Conservation (phyloP, 2,888 invertebrate species). For the Plemyria rubiginata region DNA sequence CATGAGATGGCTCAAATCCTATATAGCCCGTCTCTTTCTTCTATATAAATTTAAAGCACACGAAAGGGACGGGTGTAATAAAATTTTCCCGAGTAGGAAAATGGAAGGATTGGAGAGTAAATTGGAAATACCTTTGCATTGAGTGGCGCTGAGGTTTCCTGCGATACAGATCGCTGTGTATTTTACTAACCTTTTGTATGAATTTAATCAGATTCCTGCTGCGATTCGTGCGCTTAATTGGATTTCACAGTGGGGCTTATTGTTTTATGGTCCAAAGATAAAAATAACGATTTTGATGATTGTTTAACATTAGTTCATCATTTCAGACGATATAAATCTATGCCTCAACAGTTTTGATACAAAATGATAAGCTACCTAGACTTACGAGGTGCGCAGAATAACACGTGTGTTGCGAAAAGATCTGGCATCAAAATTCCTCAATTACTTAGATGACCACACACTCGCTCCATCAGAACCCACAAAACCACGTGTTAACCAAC, state of each 20-base stretch:
- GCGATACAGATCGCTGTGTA: constrained; percentile 68
- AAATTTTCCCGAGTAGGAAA: constrained; percentile 75
- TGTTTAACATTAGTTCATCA: constrained; percentile 6
- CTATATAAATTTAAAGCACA: constrained; percentile 45
- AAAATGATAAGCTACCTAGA: neutral
- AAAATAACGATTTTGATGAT: constrained; percentile 15
- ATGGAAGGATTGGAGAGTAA: constrained; percentile 82
- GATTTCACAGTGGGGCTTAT: constrained; percentile 58
- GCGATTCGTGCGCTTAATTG: constrained; percentile 67
- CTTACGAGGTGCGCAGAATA: neutral
- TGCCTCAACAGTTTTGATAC: neutral
- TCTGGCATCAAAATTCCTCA: constrained; percentile 22
- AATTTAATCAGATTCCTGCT: constrained; percentile 72
- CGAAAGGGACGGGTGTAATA: constrained; percentile 68
- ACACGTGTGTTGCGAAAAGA: neutral
- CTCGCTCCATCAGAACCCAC: constrained; percentile 32
- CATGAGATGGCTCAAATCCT: constrained; percentile 69
- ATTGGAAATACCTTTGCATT: constrained; percentile 84
- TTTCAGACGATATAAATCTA: neutral
- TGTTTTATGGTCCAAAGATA: constrained; percentile 19
- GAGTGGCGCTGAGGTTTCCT: constrained; percentile 74
- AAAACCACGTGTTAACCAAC: constrained; percentile 48
- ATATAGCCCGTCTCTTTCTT: constrained; percentile 54
- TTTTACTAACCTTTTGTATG: constrained; percentile 75
- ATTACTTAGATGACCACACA: constrained; percentile 29